Conservation (phyloP, 2,797 vertebrate species). For the Pangasius djambal region DNA sequence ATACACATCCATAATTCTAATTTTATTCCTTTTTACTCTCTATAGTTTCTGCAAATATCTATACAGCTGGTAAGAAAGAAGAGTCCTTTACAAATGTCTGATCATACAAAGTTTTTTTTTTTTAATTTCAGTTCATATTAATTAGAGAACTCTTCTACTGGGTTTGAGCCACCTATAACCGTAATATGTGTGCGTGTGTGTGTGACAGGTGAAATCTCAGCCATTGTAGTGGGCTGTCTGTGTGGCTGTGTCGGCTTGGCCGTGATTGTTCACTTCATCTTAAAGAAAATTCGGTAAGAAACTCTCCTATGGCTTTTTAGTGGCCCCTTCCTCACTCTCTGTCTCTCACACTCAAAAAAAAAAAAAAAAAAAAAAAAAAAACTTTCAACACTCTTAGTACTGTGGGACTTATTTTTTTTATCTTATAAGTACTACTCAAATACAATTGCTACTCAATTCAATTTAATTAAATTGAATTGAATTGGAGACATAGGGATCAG, state of each 20-base stretch:
- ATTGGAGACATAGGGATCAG: background rate
- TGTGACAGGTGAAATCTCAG: constrained; percentile 75
- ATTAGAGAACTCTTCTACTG: too few relatives aligned
- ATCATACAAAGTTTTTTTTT: background rate
- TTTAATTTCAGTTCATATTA: background rate
- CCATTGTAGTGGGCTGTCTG: constrained; percentile 76
- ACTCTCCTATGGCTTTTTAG: background rate
- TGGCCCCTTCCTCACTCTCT: background rate
- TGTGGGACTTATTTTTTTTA: background rate
- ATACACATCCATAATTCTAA: background rate
- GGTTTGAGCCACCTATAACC: background rate
- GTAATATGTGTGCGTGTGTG: background rate
- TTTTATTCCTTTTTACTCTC: constrained; percentile 33
- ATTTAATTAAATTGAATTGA: background rate
- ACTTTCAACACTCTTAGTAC: background rate
- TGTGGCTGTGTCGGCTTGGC: constrained; percentile 78
- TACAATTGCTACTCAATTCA: too few relatives aligned
- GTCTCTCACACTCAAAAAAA: background rate
- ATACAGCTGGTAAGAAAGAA: constrained; percentile 70
- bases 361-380: background rate
- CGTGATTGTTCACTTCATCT: constrained; percentile 73
- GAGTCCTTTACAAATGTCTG: background rate
- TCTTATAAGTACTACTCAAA: background rate
- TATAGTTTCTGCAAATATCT: constrained; percentile 70
- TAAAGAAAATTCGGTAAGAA: constrained; percentile 78